These are phyloP conservation scores for Sorex araneus DNA, from an alignment of 2,113 vertebrate genomes.

Conservation along the genomic window DNA sequence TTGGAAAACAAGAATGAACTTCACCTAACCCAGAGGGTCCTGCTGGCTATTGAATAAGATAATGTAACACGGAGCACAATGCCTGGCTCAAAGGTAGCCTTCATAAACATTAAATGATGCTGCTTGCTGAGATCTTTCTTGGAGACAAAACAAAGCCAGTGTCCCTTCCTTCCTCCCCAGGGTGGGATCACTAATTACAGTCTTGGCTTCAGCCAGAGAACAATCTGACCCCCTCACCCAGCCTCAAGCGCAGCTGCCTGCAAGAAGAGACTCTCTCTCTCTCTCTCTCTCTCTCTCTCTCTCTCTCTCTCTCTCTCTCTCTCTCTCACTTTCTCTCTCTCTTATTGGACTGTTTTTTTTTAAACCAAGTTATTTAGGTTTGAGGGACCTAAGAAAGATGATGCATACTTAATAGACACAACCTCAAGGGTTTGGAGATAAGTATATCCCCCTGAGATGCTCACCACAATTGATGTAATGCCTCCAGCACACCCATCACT, in stretches of 20 bases:
- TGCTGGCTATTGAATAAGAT: neutral
- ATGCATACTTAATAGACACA: neutral
- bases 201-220: neutral
- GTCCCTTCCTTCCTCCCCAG: neutral
- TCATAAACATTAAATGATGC: neutral
- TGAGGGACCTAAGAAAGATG: neutral
- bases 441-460: neutral
- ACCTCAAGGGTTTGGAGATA: neutral
- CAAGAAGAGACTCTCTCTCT: neutral
- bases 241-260: neutral
- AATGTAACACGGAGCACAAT: neutral
- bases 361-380: neutral
- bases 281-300: no score
- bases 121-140: neutral
- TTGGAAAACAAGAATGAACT: neutral
- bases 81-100: neutral
- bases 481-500: neutral
- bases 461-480: neutral
- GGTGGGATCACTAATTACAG: neutral
- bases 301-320: no score
- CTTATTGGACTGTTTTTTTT: neutral
- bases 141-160: neutral
- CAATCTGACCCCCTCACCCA: neutral
- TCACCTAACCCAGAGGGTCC: neutral
- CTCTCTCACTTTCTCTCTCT: neutral